phyloP scores from a whole-genome alignment of 2,888 invertebrate genomes.

The Diplazon laetatorius region DNA sequence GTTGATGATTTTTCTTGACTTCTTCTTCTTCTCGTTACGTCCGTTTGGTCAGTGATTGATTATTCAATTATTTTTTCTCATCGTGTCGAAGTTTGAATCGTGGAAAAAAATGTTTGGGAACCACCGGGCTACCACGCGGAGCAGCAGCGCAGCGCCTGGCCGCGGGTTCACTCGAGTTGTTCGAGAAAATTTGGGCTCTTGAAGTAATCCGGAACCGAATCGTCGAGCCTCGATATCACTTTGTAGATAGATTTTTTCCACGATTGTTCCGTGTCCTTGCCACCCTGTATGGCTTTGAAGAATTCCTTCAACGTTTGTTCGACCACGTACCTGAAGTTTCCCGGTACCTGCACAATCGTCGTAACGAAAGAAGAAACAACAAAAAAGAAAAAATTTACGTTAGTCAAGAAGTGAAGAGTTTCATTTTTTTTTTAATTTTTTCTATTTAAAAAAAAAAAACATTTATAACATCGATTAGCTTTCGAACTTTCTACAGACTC shows the following conservation, averaged over 20 bases:
- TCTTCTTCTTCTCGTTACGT: not conserved
- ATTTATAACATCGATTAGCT: slow-evolving; percentile 50
- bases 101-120: not conserved
- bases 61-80: slow-evolving; percentile 24
- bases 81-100: too few relatives aligned
- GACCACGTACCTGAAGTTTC: slow-evolving; percentile 97
- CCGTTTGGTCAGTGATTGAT: slow-evolving; percentile 9
- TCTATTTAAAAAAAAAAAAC: too few relatives aligned
- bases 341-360: slow-evolving; percentile 91
- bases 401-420: not conserved
- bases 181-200: slow-evolving; percentile 99
- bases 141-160: slow-evolving; percentile 69
- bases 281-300: slow-evolving; percentile 98
- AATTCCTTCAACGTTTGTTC: slow-evolving; percentile 99
- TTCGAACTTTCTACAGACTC: slow-evolving; percentile 49
- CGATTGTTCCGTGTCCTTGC: slow-evolving; percentile 98
- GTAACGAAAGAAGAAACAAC: too few relatives aligned
- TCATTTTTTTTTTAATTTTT: not conserved
- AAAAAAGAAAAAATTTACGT: slow-evolving; percentile 5
- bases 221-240: slow-evolving; percentile 99
- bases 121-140: slow-evolving; percentile 68
- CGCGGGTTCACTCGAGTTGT: slow-evolving; percentile 92
- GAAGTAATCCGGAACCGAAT: slow-evolving; percentile 99
- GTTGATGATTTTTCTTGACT: not conserved
- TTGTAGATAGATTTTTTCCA: slow-evolving; percentile 99